These are phyloP conservation scores for Mystacides longicornis DNA, from an alignment of 2,888 invertebrate genomes.

Conservation along the genomic window DNA sequence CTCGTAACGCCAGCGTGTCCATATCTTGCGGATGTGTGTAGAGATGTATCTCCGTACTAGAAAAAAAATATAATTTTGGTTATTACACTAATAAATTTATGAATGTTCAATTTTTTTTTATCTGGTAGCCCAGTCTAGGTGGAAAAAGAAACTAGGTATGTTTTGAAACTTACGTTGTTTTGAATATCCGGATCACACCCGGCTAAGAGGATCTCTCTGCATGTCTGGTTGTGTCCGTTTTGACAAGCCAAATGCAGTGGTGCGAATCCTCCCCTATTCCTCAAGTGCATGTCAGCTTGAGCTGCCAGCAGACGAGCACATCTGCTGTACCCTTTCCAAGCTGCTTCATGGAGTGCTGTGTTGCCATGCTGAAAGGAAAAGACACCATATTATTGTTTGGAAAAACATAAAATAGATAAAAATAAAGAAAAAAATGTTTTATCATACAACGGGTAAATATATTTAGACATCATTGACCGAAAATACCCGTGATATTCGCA, in stretches of 20 bases:
- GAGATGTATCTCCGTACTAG: conserved; percentile 89
- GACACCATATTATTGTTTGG: too few species aligned
- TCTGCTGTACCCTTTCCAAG: conserved; percentile 89
- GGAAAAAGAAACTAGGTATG: background rate
- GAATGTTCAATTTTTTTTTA: too few species aligned
- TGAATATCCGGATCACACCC: conserved; percentile 82
- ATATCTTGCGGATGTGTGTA: conserved; percentile 91
- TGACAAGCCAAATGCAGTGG: conserved; percentile 93
- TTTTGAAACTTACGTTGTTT: conserved; percentile 64
- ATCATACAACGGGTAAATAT: too few species aligned
- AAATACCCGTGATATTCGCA: too few species aligned
- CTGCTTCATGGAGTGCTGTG: conserved; percentile 88
- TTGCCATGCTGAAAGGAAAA: conserved; percentile 72
- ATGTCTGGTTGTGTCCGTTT: conserved; percentile 94
- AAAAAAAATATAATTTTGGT: too few species aligned
- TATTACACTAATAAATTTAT: too few species aligned
- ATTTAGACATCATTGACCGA: too few species aligned
- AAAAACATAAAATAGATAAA: too few species aligned
- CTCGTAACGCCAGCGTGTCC: conserved; percentile 94
- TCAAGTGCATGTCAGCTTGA: conserved; percentile 54
- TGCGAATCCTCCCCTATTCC: conserved; percentile 83
- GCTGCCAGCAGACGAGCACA: conserved; percentile 70
- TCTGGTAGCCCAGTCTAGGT: background rate
- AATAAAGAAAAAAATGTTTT: too few species aligned
- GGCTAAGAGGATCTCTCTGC: conserved; percentile 78